These are phyloP conservation scores for Octopus bimaculoides DNA, from an alignment of 1,140 invertebrate species.

Conservation along the genomic window DNA sequence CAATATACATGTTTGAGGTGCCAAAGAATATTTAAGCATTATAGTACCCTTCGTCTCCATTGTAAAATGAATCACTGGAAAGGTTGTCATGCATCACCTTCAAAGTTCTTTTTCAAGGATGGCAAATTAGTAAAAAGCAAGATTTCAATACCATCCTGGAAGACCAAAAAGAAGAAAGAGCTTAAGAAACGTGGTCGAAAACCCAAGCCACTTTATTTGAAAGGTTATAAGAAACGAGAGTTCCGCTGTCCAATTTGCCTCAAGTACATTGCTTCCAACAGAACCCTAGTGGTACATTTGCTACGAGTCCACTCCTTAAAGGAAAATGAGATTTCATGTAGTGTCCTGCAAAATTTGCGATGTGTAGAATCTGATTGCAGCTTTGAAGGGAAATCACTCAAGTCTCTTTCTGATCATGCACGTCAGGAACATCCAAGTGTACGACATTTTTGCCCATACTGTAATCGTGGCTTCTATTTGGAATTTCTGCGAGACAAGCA, in stretches of 20 bases:
- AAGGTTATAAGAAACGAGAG: slow-evolving; percentile 4
- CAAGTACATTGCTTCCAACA: slow-evolving; percentile 11
- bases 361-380: not conserved
- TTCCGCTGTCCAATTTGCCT: slow-evolving; percentile 13
- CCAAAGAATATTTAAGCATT: slow-evolving; percentile 5
- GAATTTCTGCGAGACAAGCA: slow-evolving; percentile 14
- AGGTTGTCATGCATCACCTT: not conserved
- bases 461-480: slow-evolving; percentile 12
- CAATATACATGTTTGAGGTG: slow-evolving; percentile 8
- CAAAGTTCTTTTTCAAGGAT: not conserved
- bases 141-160: not conserved
- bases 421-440: slow-evolving; percentile 4
- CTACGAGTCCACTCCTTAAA: slow-evolving; percentile 3
- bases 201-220: not conserved
- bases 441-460: slow-evolving; percentile 8
- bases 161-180: not conserved
- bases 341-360: not conserved
- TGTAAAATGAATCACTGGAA: not conserved
- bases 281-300: not conserved
- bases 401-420: slow-evolving; percentile 8
- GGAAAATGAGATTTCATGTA: slow-evolving; percentile 7
- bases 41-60: slow-evolving; percentile 9
- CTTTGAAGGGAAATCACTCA: not conserved
- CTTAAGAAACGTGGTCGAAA: slow-evolving; percentile 8
- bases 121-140: not conserved